Evolutionary conservation across 2,113 vertebrate genomes (phyloP).

Genomic region (Ibidorhyncha struthersii): DNA sequence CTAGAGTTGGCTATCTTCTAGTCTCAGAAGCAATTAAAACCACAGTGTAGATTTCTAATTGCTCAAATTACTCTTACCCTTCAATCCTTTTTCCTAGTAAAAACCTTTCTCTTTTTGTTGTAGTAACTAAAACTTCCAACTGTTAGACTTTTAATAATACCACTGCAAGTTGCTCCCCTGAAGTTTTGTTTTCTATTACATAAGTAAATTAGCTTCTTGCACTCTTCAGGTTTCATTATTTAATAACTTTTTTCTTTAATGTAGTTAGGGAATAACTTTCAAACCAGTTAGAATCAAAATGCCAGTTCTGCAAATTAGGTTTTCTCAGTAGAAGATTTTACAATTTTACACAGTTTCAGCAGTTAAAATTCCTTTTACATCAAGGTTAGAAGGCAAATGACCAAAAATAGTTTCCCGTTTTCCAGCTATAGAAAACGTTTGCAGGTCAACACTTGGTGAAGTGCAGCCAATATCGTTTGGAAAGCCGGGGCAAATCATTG

Average conservation of each 20-base stretch:
- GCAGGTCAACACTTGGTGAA: neutral
- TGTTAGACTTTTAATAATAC: neutral
- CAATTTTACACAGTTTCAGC: neutral
- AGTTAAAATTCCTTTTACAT: neutral
- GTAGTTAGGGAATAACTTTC: neutral
- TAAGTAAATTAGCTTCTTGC: neutral
- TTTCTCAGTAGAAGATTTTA: neutral
- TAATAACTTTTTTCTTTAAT: neutral
- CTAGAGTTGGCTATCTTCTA: neutral
- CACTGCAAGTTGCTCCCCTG: neutral
- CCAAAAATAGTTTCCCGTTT: neutral
- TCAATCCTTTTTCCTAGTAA: neutral
- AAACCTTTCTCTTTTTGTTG: neutral
- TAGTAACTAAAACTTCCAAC: neutral
- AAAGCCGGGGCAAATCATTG: neutral
- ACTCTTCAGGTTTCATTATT: neutral
- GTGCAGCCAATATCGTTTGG: neutral
- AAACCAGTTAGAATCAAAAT: neutral
- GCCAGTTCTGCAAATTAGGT: neutral
- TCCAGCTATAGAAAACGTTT: neutral
- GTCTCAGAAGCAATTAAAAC: neutral
- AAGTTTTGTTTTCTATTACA: neutral
- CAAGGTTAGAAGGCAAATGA: neutral
- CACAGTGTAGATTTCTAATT: neutral
- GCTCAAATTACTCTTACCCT: neutral